These are phyloP conservation scores for Heptranchias perlo DNA, from an alignment of 2,113 vertebrate genomes.

Conservation along the genomic window DNA sequence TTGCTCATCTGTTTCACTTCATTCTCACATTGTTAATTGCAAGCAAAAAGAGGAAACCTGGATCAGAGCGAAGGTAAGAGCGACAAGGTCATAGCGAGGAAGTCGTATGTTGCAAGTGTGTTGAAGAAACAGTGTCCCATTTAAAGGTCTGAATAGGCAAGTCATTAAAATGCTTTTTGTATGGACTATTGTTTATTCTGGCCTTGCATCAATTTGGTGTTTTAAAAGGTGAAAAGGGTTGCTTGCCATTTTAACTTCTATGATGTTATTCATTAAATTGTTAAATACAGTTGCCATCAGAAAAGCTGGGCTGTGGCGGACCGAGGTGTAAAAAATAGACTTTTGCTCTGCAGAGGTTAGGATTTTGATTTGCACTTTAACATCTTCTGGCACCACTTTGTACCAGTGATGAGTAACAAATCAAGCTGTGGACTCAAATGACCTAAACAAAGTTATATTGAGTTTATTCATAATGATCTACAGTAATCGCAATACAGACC, in stretches of 20 bases:
- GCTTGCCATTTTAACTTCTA: neutral
- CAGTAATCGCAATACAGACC: neutral
- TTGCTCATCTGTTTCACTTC: conserved; percentile 37
- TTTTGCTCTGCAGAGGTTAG: neutral
- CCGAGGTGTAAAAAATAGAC: neutral
- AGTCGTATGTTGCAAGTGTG: neutral
- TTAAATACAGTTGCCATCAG: neutral
- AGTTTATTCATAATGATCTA: neutral
- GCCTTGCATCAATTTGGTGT: neutral
- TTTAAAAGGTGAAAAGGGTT: neutral
- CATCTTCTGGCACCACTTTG: neutral
- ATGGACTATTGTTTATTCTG: neutral
- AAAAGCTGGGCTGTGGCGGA: neutral
- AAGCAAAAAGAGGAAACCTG: conserved; percentile 69
- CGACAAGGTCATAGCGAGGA: neutral
- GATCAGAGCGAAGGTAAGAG: conserved; percentile 64
- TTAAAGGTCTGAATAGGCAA: neutral
- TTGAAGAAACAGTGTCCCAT: neutral
- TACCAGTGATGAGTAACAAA: neutral
- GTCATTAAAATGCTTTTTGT: neutral
- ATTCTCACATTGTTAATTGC: conserved; percentile 43
- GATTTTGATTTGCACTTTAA: neutral
- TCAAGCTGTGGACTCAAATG: neutral
- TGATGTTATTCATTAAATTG: neutral
- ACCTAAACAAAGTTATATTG: neutral